Conservation (phyloP, 2,888 invertebrate genomes). For the Cremastobaeus sp. region DNA sequence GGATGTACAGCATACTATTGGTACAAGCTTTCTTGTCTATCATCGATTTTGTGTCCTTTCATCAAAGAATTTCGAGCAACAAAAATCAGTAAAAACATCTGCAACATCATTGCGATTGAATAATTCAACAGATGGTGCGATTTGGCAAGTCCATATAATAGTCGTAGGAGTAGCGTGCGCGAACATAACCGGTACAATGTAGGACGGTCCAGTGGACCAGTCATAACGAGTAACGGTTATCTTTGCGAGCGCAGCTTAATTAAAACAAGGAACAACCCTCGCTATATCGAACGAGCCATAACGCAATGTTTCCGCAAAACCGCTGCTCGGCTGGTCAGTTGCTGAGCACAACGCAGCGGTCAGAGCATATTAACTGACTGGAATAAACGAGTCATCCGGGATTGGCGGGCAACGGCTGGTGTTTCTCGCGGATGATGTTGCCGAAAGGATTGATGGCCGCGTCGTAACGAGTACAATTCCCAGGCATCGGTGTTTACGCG, state of each 20-base stretch:
- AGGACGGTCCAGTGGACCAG: conserved; percentile 46
- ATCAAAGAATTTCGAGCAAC: too few species aligned
- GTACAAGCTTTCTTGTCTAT: too few species aligned
- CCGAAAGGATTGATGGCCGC: conserved; percentile 62
- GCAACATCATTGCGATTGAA: too few species aligned
- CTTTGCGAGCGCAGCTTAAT: conserved; percentile 69
- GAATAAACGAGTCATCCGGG: conserved; percentile 77
- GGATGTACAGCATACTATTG: too few species aligned
- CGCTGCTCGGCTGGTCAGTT: conserved; percentile 51
- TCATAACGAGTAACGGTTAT: conserved; percentile 59
- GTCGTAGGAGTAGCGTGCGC: conserved; percentile 19
- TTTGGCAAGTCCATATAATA: conserved; percentile 42
- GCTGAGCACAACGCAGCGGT: conserved; percentile 34
- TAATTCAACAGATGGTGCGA: conserved; percentile 52
- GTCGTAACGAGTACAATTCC: conserved; percentile 55
- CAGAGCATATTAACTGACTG: conserved; percentile 75
- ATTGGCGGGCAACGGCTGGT: conserved; percentile 59
- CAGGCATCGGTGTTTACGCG: conserved; percentile 48
- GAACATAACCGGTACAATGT: conserved; percentile 49
- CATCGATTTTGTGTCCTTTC: too few species aligned
- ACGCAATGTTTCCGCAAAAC: conserved; percentile 73
- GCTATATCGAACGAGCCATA: conserved; percentile 66
- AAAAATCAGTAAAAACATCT: too few species aligned
- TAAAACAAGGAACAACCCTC: conserved; percentile 74
- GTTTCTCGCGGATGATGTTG: conserved; percentile 58